phyloP scores from a whole-genome alignment of 2,888 invertebrate species.

The Pardosa pseudoannulata region DNA sequence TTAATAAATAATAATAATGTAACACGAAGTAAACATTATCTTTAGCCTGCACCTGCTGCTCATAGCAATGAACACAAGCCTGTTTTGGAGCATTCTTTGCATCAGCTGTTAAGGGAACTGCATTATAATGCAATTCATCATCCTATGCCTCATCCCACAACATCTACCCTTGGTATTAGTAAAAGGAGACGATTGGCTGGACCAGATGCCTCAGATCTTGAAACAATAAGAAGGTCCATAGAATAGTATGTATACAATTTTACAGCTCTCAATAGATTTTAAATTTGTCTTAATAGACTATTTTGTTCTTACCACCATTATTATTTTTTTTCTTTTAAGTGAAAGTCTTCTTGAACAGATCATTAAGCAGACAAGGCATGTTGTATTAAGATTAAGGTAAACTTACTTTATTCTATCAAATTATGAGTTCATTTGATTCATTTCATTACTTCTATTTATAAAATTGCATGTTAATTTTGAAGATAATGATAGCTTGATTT shows the following conservation, averaged over 20 bases:
- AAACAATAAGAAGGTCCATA: slow-evolving; percentile 92
- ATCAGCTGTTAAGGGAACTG: slow-evolving; percentile 93
- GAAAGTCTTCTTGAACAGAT: slow-evolving; percentile 96
- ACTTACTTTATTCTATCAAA: no score
- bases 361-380: slow-evolving; percentile 96
- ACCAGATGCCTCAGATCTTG: slow-evolving; percentile 91
- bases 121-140: slow-evolving; percentile 95
- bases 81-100: slow-evolving; percentile 96
- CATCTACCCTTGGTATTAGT: slow-evolving; percentile 94
- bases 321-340: slow-evolving; percentile 77
- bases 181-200: slow-evolving; percentile 93
- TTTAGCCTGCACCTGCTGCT: background rate
- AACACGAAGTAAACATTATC: no score
- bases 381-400: slow-evolving; percentile 89
- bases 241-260: slow-evolving; percentile 80
- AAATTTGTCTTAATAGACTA: no score
- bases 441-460: no score
- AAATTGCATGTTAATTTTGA: no score
- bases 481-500: no score
- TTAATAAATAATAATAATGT: no score
- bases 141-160: slow-evolving; percentile 93
- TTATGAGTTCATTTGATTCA: no score
- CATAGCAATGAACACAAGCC: slow-evolving; percentile 88
- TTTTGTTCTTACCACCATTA: no score
- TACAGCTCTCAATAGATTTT: background rate